Percentiles rank a stretch among this genome's conserved stretches.
phyloP scores from a whole-genome alignment of 1,140 invertebrate species.

The Caenorhabditis brenneri region DNA sequence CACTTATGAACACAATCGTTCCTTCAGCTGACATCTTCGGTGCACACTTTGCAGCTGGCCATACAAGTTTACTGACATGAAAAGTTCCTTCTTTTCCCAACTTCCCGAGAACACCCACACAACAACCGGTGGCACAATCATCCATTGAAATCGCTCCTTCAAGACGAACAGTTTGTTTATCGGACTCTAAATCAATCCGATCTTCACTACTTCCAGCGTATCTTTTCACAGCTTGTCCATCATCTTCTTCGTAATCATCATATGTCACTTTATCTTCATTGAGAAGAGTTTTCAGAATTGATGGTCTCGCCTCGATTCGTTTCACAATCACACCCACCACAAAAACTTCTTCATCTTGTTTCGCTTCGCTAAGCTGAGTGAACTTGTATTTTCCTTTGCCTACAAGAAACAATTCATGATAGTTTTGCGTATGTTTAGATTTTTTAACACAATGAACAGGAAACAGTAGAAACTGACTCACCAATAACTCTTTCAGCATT shows the following conservation, averaged over 20 bases:
- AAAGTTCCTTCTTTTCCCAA: conserved; percentile 23
- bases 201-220: conserved; percentile 28
- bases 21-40: too few species aligned
- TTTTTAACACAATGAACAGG: too few species aligned
- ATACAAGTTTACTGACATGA: conserved; percentile 6
- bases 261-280: conserved; percentile 20
- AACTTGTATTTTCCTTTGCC: conserved; percentile 4
- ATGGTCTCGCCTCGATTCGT: neutral
- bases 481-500: neutral
- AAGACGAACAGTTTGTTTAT: neutral
- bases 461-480: neutral
- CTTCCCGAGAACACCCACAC: conserved; percentile 34
- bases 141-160: conserved; percentile 25
- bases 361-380: neutral
- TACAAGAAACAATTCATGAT: neutral
- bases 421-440: too few species aligned
- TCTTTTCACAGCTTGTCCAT: neutral
- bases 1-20: conserved; percentile 2
- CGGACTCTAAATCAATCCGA: neutral
- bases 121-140: conserved; percentile 37
- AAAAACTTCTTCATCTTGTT: conserved; percentile 37
- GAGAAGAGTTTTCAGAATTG: neutral
- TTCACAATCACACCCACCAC: neutral
- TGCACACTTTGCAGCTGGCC: neutral
- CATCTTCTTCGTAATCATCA: conserved; percentile 1